Percentiles rank a stretch among this genome's conserved stretches.
These are phyloP conservation scores for Parazoanthus atlanticus DNA, from an alignment of 92 coral and sea anemone species.

Conservation along the genomic window DNA sequence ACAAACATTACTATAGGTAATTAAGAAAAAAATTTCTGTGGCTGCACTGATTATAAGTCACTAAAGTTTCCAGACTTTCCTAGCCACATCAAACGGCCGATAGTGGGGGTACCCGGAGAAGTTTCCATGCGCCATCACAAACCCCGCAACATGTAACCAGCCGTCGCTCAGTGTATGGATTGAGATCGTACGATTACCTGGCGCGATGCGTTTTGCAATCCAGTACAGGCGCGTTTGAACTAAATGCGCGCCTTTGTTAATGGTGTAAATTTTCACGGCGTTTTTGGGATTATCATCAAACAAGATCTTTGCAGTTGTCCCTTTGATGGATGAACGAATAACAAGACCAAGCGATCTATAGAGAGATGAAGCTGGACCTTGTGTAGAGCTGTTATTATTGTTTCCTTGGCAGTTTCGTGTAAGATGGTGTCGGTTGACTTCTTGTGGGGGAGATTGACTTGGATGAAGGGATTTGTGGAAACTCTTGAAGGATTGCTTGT, in stretches of 20 bases:
- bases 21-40: too few relatives aligned
- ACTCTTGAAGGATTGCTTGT: too few relatives aligned
- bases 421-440: background rate
- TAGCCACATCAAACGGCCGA: slow-evolving; percentile 54
- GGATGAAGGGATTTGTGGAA: background rate
- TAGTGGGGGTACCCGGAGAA: slow-evolving; percentile 52
- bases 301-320: slow-evolving; percentile 45
- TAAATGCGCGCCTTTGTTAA: slow-evolving; percentile 52
- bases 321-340: background rate
- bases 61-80: slow-evolving; percentile 50
- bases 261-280: slow-evolving; percentile 41
- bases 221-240: slow-evolving; percentile 56
- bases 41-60: too few relatives aligned
- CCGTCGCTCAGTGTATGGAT: slow-evolving; percentile 46
- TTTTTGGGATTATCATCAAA: slow-evolving; percentile 44
- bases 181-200: slow-evolving; percentile 56
- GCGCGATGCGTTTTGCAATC: slow-evolving; percentile 37
- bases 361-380: background rate
- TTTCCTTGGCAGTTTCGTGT: background rate
- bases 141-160: slow-evolving; percentile 51
- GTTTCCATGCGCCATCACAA: slow-evolving; percentile 53
- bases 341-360: background rate
- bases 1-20: too few relatives aligned
- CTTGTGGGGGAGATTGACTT: background rate
- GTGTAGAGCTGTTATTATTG: background rate